Base-by-base conservation (phyloP, 2,797 vertebrate genomes). In the Phrynocephalus vlangalii region DNA sequence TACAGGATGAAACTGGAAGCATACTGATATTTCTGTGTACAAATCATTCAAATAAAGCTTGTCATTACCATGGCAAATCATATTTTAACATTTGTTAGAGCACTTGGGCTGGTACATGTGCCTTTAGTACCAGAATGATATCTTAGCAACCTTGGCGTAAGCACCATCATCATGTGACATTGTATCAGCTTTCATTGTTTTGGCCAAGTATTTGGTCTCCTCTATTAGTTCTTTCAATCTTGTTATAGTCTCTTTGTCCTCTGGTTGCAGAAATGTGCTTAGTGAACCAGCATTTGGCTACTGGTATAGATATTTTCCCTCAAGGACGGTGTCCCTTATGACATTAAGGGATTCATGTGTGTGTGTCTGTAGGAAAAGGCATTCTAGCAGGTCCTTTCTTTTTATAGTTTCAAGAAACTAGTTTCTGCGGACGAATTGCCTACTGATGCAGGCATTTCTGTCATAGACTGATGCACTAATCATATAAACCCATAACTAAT, bases 71-170 rank as follows among this genome's bases (percentile, higher is more conserved):
- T 22, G n/a, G 67, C 76, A 70, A 79, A 70, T 70, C 30, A 38
- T 24, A 24, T 16, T 50, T 85, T 30, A 16, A 85, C 76, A 85
- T 79, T 48, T 76, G 73, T 50, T 67, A 85, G 15, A 78, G 1
- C 75, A 78, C 78, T 86, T 86, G 63, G 68, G 66, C 75, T 85
- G 44, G 6, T 52, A 28, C 11, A 48, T 48, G 38, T 30, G 63
- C 38, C 44, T 48, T 38, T 26, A 52, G 15, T 71, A 63, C 18
- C 52, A 81, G 52, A 73, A 26, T 22, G 50, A 86, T 79, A 86
- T 66, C 83, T 79, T 52, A 86, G 84, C 84, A 86, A 79, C 33
- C 10, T 33, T 80, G 85, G 52, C 33, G 2, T 22, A 24, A 30
- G 68, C 11, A 7, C 20, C 16, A 22, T 70, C 16, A 22, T 70